Percentiles rank a stretch among this genome's conserved stretches.
phyloP scores from a whole-genome alignment of 1,140 invertebrate species.

The Drosophila busckii region DNA sequence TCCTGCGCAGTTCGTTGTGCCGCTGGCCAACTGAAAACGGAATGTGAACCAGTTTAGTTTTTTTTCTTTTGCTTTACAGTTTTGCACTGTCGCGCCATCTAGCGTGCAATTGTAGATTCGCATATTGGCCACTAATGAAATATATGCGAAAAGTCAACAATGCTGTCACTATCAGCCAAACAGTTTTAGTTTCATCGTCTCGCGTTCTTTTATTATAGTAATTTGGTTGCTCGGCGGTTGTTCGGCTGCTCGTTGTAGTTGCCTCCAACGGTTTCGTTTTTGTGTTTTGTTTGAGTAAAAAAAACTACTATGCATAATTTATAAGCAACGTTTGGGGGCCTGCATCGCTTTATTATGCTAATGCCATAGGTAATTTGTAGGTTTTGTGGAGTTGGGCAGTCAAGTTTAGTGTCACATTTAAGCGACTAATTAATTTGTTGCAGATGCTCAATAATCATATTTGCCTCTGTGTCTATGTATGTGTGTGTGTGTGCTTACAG shows the following conservation, averaged over 20 bases:
- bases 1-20: background rate
- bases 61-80: no score
- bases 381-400: slow-evolving; percentile 57
- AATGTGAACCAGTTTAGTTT: slow-evolving; percentile 66
- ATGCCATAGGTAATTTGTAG: slow-evolving; percentile 67
- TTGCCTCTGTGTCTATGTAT: no score
- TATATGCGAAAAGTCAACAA: slow-evolving; percentile 67
- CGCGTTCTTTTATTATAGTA: slow-evolving; percentile 49
- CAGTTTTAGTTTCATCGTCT: slow-evolving; percentile 47
- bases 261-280: slow-evolving; percentile 60
- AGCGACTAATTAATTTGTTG: slow-evolving; percentile 76
- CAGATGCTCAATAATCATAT: slow-evolving; percentile 57
- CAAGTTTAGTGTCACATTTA: slow-evolving; percentile 73
- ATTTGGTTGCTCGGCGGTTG: no score
- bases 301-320: slow-evolving; percentile 75
- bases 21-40: slow-evolving; percentile 44
- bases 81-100: slow-evolving; percentile 24
- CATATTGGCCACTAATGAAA: slow-evolving; percentile 60
- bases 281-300: no score
- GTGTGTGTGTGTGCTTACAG: slow-evolving; percentile 17
- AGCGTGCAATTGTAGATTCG: slow-evolving; percentile 62
- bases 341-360: slow-evolving; percentile 76
- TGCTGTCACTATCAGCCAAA: slow-evolving; percentile 52
- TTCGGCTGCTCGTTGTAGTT: slow-evolving; percentile 2
- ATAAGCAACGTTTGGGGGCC: slow-evolving; percentile 56